Base-by-base conservation (phyloP, 2,888 invertebrate genomes). In the Agonum fuliginosum region DNA sequence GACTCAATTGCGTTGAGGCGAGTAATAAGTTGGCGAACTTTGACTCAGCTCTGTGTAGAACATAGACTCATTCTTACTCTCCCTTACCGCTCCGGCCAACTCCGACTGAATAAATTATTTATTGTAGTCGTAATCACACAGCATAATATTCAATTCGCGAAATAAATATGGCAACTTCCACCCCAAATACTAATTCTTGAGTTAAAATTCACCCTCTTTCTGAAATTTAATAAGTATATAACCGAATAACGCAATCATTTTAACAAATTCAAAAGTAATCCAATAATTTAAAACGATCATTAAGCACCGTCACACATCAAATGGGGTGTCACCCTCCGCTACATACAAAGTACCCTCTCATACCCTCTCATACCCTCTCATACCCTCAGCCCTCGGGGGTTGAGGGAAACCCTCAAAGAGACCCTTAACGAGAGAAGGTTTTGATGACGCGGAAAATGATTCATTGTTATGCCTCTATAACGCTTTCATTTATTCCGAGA, bases 401-500 rank as follows among this genome's bases (percentile, higher is more conserved):
- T 0, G 37, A 3, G 37, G n/a, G n/a, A 37, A 12, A 37, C 10
- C 37, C 37, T 37, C 37, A 37, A 37, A 37, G 37, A 12, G 37
- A 1, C 37, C n/a, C 37, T 10, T 12, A 37, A 37, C 6, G 6
- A 30, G 10, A 3, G 1, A 46, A 46, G 3, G 46, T 46, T 46
- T 54, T 54, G 54, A 54, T 54, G 54, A 54, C 12, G 20, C 17
- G 54, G 54, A 54, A 54, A 22, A 46, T 46, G 46, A 46, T 54
- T 54, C 54, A 54, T 54, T 20, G 54, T 22, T 37, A 37, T 37
- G 37, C 37, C 12, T 37, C 10, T n/a, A 37, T 37, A 12, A 10
- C n/a, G 37, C 12, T 37, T 37, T 37, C 10, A 37, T 37, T 37
- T 37, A 37, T 37, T 37, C 37, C n/a, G 12, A 37, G 37, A 37